Conservation (phyloP, 2,797 vertebrate genomes). For the Dicrostonyx torquatus region DNA sequence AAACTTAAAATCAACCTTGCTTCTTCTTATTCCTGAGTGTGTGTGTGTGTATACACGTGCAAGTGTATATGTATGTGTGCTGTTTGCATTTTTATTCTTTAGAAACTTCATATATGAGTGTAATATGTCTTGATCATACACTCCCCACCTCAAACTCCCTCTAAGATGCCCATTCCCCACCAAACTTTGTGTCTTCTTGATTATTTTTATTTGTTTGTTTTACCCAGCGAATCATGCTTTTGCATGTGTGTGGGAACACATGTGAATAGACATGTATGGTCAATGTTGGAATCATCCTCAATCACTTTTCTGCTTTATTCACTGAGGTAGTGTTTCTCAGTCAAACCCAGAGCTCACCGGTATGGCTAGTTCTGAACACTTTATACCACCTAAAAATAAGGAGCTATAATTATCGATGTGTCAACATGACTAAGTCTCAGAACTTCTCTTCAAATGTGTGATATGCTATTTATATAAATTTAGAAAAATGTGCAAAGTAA, state of each 20-base stretch:
- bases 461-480: conserved; percentile 52
- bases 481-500: conserved; percentile 28
- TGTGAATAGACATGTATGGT: neutral
- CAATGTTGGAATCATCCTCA: neutral
- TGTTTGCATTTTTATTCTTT: neutral
- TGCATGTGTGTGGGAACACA: neutral
- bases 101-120: neutral
- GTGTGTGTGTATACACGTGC: neutral
- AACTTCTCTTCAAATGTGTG: conserved; percentile 28
- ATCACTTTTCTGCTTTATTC: neutral
- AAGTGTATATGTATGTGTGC: neutral
- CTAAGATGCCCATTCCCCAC: neutral
- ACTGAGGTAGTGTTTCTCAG: neutral
- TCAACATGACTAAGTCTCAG: conserved; percentile 38
- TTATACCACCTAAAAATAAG: conserved; percentile 57
- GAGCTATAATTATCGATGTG: conserved; percentile 8
- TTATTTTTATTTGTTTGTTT: neutral
- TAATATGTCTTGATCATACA: neutral
- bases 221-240: neutral
- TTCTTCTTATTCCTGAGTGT: neutral
- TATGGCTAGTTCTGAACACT: neutral
- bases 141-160: neutral
- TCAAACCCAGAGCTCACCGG: neutral
- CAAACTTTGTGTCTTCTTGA: neutral
- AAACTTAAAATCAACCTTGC: neutral